These are phyloP conservation scores for Oryzias melastigma DNA, from an alignment of 2,113 vertebrate species.

Conservation along the genomic window DNA sequence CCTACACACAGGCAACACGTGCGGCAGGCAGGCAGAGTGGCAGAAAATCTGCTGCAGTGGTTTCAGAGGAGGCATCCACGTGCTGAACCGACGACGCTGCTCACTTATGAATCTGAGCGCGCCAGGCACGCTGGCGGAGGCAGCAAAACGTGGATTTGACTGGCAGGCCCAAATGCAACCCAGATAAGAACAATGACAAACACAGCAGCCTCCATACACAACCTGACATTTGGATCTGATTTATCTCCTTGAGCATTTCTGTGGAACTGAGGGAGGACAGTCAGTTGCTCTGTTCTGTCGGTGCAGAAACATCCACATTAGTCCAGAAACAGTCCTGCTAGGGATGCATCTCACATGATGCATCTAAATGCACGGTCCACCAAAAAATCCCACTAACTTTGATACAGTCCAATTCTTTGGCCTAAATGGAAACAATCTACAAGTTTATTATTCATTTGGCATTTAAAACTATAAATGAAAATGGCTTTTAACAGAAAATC, in stretches of 20 bases:
- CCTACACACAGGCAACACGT: constrained; percentile 28
- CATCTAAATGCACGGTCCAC: too few species aligned
- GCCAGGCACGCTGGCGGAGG: constrained; percentile 6
- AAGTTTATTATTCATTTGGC: too few species aligned
- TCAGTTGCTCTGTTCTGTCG: constrained; percentile 1
- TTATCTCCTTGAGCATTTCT: constrained; percentile 6
- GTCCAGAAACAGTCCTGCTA: too few species aligned
- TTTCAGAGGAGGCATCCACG: constrained; percentile 35
- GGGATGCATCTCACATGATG: too few species aligned
- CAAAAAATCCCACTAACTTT: too few species aligned
- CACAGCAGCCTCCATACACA: background rate
- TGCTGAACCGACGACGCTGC: constrained; percentile 38
- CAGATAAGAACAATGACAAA: constrained; percentile 8
- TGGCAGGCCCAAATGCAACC: constrained; percentile 10
- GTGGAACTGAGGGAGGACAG: background rate
- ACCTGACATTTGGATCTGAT: background rate
- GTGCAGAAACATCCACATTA: too few species aligned
- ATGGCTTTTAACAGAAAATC: too few species aligned
- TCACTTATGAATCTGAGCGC: constrained; percentile 27
- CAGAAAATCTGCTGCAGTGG: constrained; percentile 43
- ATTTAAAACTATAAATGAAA: too few species aligned
- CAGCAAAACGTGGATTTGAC: too few species aligned
- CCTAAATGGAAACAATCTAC: too few species aligned
- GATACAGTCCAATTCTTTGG: too few species aligned
- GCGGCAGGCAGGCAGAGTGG: constrained; percentile 24